Conservation (phyloP, 2,797 vertebrate genomes). For the Macropus fuliginosus region DNA sequence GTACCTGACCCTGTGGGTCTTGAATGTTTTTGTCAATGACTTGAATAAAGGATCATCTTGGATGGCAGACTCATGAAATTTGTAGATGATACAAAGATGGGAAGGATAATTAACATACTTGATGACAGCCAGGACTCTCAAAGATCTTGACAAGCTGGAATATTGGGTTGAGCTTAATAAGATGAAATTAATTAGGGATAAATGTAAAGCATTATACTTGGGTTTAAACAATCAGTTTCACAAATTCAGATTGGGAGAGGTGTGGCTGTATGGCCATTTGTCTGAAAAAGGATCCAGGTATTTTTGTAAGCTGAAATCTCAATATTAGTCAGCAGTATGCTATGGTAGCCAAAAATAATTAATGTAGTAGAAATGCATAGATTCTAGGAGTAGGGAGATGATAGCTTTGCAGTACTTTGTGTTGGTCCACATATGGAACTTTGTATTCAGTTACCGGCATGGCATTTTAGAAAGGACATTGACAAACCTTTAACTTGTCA, state of each 20-base stretch:
- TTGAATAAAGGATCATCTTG: background rate
- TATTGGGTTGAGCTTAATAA: background rate
- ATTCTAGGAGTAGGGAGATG: background rate
- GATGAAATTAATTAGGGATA: background rate
- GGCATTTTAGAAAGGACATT: background rate
- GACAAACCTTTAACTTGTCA: background rate
- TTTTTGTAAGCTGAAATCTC: background rate
- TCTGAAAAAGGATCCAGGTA: background rate
- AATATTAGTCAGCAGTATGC: background rate
- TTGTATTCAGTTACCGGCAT: background rate
- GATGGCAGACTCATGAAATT: background rate
- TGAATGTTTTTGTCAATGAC: background rate
- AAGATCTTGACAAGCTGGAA: background rate
- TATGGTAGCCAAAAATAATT: background rate
- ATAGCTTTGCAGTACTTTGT: background rate
- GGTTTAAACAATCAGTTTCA: background rate
- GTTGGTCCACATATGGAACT: background rate
- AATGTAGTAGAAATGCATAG: background rate
- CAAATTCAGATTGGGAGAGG: background rate
- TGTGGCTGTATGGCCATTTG: background rate
- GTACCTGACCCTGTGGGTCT: background rate
- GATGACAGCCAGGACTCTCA: background rate
- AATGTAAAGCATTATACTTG: background rate
- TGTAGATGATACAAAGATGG: background rate
- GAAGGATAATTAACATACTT: background rate